Base-by-base conservation (phyloP, 2,113 vertebrate genomes). In the Suncus etruscus region DNA sequence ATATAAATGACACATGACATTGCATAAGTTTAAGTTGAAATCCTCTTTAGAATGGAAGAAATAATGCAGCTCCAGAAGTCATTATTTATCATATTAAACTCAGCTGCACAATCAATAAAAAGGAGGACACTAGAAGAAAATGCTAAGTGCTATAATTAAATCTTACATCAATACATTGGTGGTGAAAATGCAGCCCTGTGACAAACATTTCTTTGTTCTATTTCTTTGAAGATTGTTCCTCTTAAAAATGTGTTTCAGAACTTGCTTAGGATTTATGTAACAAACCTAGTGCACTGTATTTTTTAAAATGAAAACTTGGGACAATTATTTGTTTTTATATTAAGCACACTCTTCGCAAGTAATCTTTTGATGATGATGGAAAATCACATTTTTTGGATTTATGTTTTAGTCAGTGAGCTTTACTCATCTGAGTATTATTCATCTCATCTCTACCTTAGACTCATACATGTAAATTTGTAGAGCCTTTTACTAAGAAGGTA, bases 121-220 rank as follows among this genome's bases (percentile, higher is more conserved):
- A 79, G 24, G 14, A 84, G 32, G 47, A 47, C 76, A 16, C 31
- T 69, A 2, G 27, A 45, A 12, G 61, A 74, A 48, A 78, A 92
- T 25, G 12, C 29, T 72, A 20, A 93, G 83, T 76, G 32, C 63
- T 63, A 81, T 87, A 80, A 90, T 90, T 51, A 86, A 95, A 94
- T 81, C 48, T 73, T 76, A 70, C 72, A 83, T 8, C 27, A 77
- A 83, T 45, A 69, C 47, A n/a, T 88, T 93, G 63, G 73, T 83
- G 72, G 25, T 72, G 39, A 91, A 74, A 29, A 87, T 75, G 80
- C 65, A 66, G 48, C 48, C 29, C 14, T 47, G 29, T 93, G 27
- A 25, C 73, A 95, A 94, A 92, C 7, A 86, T 72, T 63, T 83
- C 88, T 93, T 92, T 93, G 22, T 92, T 94, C 76, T 79, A 74